Conservation (phyloP, 2,797 vertebrate species). For the Buphagus erythrorhynchus region DNA sequence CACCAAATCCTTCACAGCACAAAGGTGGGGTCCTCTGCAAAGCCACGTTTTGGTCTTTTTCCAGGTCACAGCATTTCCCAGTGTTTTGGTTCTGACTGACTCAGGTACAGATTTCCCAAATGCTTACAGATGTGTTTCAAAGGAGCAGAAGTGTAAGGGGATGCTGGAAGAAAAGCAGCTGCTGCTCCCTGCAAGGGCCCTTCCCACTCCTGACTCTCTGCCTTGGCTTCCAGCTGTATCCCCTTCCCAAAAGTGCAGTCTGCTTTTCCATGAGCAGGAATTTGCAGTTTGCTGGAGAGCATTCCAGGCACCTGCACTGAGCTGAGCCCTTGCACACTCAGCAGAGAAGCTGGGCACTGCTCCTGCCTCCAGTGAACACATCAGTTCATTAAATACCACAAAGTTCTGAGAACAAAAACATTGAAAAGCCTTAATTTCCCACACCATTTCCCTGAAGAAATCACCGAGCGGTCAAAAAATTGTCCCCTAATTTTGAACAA, state of each 20-base stretch:
- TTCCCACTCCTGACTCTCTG: not conserved
- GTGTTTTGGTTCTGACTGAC: not conserved
- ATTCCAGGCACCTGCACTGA: not conserved
- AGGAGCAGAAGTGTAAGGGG: not conserved
- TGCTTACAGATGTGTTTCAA: not conserved
- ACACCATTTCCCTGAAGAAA: too few species aligned
- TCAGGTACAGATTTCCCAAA: not conserved
- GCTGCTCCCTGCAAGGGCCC: not conserved
- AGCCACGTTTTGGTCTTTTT: not conserved
- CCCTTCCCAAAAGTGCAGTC: not conserved
- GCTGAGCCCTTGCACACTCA: not conserved
- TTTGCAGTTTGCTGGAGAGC: not conserved
- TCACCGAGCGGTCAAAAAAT: too few species aligned
- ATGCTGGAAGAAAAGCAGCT: not conserved
- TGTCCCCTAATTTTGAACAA: too few species aligned
- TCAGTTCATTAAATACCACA: too few species aligned
- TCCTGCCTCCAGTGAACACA: not conserved
- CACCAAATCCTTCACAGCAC: not conserved
- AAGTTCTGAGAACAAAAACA: too few species aligned
- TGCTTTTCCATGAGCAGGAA: not conserved
- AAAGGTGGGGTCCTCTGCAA: not conserved
- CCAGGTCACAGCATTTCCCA: not conserved
- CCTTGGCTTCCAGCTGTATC: not conserved
- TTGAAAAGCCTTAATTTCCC: too few species aligned
- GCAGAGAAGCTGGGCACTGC: not conserved